Base-by-base conservation (phyloP, 2,113 vertebrate genomes). In the Heteronetta atricapilla region DNA sequence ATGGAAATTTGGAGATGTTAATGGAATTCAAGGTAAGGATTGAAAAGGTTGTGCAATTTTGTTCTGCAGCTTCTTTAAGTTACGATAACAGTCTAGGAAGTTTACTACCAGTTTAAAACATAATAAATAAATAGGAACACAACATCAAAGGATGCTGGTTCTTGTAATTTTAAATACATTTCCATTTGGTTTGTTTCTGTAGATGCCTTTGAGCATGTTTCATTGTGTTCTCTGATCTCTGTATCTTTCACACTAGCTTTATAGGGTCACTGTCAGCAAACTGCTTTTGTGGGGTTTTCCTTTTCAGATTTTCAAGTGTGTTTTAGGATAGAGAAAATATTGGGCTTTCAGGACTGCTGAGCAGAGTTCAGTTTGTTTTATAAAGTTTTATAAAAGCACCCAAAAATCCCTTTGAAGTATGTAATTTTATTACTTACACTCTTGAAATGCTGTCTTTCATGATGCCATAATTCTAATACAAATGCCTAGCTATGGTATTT, bases 91-190 rank as follows among this genome's bases (percentile, higher is more conserved):
- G 82, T 91, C 76, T 85, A 17, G 92, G 75, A 55, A 46, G 48
- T 23, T 34, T 20, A 46, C 53, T 73, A 69, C 18, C 42, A 22
- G 93, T 93, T 85, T 38, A 64, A 89, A 72, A 60, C 6, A 42
- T 23, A 44, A 59, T 64, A 86, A 94, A 82, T 88, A 80, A 88
- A 90, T 86, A 86, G 9, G 46, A 86, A 26, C 11, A 1, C 8
- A 76, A 66, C 75, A 69, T 86, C 90, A 83, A 88, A 96, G 82
- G 44, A 19, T n/a, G 28, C 22, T 56, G 86, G 88, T 82, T 31
- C 75, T 85, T 34, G 23, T 90, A 34, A 53, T 19, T 83, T 84
- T 70, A 44, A 76, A 28, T 34, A 48, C 50, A 17, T 73, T 62
- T 63, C 60, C 28, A 2, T 36, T 74, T 5, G 31, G 21, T 29